Evolutionary conservation across 1,140 invertebrate species (phyloP).

Genomic region (Gonioctena quinquepunctata): DNA sequence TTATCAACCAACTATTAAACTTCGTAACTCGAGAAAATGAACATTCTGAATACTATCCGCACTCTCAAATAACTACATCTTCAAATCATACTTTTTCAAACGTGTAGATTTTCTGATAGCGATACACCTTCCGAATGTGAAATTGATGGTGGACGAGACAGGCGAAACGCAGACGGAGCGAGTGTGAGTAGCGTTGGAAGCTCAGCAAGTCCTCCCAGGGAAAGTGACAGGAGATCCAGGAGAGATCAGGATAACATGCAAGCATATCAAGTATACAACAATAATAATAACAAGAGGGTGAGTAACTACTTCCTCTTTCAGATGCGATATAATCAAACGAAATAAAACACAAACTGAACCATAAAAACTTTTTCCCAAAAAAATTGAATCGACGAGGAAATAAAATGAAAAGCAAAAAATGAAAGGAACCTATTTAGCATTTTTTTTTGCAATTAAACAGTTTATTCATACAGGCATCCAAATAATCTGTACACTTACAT

Average conservation of each 20-base stretch:
- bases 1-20: too few relatives aligned
- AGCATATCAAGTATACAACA: conserved; percentile 34
- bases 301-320: conserved; percentile 19
- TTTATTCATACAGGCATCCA: conserved; percentile 49
- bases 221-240: conserved; percentile 44
- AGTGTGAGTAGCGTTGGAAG: conserved; percentile 87
- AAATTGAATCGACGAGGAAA: too few relatives aligned
- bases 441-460: too few relatives aligned
- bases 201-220: conserved; percentile 74
- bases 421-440: too few relatives aligned
- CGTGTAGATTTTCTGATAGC: conserved; percentile 78
- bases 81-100: background rate
- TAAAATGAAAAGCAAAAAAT: too few relatives aligned
- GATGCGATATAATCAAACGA: conserved; percentile 5
- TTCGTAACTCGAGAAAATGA: too few relatives aligned
- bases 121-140: conserved; percentile 90
- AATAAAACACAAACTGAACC: background rate
- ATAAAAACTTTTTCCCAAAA: too few relatives aligned
- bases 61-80: too few relatives aligned
- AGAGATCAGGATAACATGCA: conserved; percentile 45
- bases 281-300: conserved; percentile 26
- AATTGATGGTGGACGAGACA: conserved; percentile 71
- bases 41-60: too few relatives aligned
- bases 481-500: conserved; percentile 48
- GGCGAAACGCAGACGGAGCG: conserved; percentile 72